Percentiles rank a stretch among this genome's conserved stretches.
Evolutionary conservation across 2,888 invertebrate genomes (phyloP).

Genomic region (Pheosia gnoma): DNA sequence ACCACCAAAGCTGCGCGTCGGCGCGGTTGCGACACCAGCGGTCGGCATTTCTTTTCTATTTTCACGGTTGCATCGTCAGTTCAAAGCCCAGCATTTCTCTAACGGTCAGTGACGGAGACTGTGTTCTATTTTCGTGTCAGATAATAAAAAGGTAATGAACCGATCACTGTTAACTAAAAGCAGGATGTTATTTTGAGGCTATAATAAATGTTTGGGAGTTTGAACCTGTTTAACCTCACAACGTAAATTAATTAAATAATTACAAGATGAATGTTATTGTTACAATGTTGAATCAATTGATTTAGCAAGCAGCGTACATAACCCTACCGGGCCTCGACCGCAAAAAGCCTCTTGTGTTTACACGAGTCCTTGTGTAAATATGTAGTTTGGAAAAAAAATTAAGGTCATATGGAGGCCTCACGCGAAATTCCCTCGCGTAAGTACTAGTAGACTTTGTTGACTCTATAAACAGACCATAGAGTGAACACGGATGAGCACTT

Average conservation of each 20-base stretch:
- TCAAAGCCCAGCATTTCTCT: constrained; percentile 33
- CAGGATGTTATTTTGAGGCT: constrained; percentile 21
- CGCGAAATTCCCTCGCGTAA: constrained; percentile 68
- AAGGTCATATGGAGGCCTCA: constrained; percentile 67
- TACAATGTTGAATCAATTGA: constrained; percentile 55
- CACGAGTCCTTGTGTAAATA: constrained; percentile 66
- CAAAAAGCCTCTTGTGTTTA: constrained; percentile 66
- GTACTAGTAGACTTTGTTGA: constrained; percentile 72
- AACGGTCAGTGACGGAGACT: constrained; percentile 20
- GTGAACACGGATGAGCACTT: constrained; percentile 73
- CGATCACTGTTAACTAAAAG: constrained; percentile 20
- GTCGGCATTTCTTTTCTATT: constrained; percentile 36
- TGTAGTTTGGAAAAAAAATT: constrained; percentile 59
- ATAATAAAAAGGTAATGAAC: constrained; percentile 23
- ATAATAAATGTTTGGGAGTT: constrained; percentile 23
- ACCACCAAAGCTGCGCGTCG: constrained; percentile 36
- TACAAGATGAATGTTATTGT: constrained; percentile 19
- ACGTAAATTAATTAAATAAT: not conserved
- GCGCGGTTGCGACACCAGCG: constrained; percentile 33
- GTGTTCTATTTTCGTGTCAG: constrained; percentile 29
- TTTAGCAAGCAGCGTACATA: constrained; percentile 64
- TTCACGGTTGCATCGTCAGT: constrained; percentile 34
- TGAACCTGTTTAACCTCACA: constrained; percentile 12
- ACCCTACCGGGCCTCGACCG: constrained; percentile 76
- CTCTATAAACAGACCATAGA: constrained; percentile 68